These are phyloP conservation scores for Corythoichthys intestinalis DNA, from an alignment of 2,113 vertebrate species.

Conservation along the genomic window DNA sequence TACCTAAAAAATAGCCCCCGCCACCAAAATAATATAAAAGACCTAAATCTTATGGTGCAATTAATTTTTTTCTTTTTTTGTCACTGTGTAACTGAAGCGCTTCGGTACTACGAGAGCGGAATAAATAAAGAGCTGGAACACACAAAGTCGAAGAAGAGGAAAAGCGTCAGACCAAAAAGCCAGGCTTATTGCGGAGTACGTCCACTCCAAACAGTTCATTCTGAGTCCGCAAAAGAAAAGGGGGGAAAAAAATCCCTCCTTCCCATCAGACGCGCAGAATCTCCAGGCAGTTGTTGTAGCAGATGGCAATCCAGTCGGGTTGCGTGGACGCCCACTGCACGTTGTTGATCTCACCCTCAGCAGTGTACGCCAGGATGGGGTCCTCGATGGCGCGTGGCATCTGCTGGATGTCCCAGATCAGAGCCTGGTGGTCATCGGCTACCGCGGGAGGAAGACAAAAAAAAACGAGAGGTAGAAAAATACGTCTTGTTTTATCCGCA, in stretches of 20 bases:
- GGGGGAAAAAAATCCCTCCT: conserved; percentile 3
- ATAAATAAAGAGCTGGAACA: conserved; percentile 60
- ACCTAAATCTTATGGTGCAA: neutral
- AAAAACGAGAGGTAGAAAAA: conserved; percentile 5
- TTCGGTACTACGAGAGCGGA: conserved; percentile 38
- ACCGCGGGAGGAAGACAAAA: conserved; percentile 11
- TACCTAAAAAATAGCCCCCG: too few species aligned
- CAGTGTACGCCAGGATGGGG: conserved; percentile 97
- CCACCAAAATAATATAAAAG: neutral
- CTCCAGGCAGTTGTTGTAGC: conserved; percentile 99
- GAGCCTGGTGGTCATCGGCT: conserved; percentile 98
- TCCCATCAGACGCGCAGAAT: conserved; percentile 86
- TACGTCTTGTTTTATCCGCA: neutral
- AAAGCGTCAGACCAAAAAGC: conserved; percentile 38
- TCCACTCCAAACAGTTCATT: conserved; percentile 31
- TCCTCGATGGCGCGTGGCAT: conserved; percentile 99
- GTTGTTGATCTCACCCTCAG: conserved; percentile 98
- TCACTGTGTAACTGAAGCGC: neutral
- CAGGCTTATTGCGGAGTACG: conserved; percentile 41
- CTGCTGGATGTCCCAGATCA: conserved; percentile 99
- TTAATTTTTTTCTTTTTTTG: neutral
- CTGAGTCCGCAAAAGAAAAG: conserved; percentile 4
- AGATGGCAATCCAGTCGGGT: conserved; percentile 99
- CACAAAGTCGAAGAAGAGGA: conserved; percentile 33
- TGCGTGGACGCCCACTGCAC: conserved; percentile 99